Percentiles rank a stretch among this genome's conserved stretches.
Conservation (phyloP, 1,140 invertebrate species). For the Camponotus pennsylvanicus region DNA sequence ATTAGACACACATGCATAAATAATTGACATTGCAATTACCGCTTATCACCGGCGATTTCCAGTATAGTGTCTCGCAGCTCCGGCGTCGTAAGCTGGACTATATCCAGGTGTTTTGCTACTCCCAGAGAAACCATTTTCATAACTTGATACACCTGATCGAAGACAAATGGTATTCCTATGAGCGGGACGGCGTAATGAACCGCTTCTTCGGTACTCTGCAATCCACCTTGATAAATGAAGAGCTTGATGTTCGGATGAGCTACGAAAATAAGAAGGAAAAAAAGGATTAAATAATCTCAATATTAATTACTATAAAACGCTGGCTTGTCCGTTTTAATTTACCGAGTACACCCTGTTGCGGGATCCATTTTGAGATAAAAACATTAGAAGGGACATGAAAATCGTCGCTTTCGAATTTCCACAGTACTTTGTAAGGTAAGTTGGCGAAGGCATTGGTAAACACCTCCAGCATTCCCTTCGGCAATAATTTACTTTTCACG, state of each 20-base stretch:
- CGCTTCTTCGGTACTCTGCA: slow-evolving; percentile 85
- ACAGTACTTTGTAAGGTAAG: slow-evolving; percentile 77
- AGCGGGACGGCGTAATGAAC: slow-evolving; percentile 84
- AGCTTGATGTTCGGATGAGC: slow-evolving; percentile 83
- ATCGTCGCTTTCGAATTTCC: slow-evolving; percentile 75
- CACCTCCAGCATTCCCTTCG: slow-evolving; percentile 61
- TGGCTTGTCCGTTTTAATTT: slow-evolving; percentile 10
- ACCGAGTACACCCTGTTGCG: slow-evolving; percentile 82
- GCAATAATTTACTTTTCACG: slow-evolving; percentile 79
- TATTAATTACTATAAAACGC: slow-evolving; percentile 51
- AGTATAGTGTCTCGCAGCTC: slow-evolving; percentile 19
- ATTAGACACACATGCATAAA: not conserved
- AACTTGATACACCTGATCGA: slow-evolving; percentile 75
- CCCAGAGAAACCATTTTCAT: slow-evolving; percentile 67
- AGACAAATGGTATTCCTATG: slow-evolving; percentile 82
- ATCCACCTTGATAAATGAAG: slow-evolving; percentile 87
- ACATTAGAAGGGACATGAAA: slow-evolving; percentile 75
- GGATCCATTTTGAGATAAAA: slow-evolving; percentile 80
- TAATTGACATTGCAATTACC: slow-evolving; percentile 52
- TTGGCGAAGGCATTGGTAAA: slow-evolving; percentile 86
- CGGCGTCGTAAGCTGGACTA: slow-evolving; percentile 17
- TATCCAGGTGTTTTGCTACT: slow-evolving; percentile 63
- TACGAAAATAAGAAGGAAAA: slow-evolving; percentile 54
- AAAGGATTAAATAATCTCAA: slow-evolving; percentile 23
- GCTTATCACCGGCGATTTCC: slow-evolving; percentile 38